Percentiles rank a stretch among this genome's conserved stretches.
Conservation (phyloP, 2,113 vertebrate genomes). For the Dipodomys ordii region DNA sequence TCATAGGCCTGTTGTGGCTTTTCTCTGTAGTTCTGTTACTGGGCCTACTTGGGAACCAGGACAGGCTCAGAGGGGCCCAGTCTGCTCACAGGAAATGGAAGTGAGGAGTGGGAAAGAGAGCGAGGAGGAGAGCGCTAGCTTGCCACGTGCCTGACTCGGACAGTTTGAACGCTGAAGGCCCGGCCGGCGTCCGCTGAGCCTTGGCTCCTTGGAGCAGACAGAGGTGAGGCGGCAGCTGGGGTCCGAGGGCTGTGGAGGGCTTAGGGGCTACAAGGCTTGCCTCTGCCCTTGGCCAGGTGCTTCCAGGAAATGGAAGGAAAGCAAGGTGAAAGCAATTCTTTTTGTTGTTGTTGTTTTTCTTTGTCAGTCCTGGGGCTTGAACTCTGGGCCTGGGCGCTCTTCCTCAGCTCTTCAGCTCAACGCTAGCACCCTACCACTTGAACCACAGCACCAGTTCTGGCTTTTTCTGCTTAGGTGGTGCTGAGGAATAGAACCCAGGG, state of each 20-base stretch:
- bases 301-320: not conserved
- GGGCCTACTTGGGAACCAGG: not conserved
- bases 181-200: not conserved
- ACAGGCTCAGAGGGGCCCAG: not conserved
- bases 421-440: too few species aligned
- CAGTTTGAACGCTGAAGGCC: too few species aligned
- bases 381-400: too few species aligned
- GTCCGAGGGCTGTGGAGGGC: too few species aligned
- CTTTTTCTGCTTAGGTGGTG: too few species aligned
- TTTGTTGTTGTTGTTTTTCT: too few species aligned
- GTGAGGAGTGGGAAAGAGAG: not conserved
- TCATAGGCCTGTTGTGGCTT: not conserved
- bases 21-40: not conserved
- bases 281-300: not conserved
- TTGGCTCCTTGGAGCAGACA: not conserved
- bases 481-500: too few species aligned
- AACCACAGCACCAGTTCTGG: too few species aligned
- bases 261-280: rapidly evolving
- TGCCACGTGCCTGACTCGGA: not conserved
- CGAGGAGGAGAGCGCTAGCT: not conserved
- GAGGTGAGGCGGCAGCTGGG: too few species aligned
- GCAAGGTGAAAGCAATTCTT: not conserved
- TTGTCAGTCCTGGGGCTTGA: too few species aligned
- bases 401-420: too few species aligned
- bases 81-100: not conserved